phyloP scores from a whole-genome alignment of 1,140 invertebrate species.

The Batillaria attramentaria region DNA sequence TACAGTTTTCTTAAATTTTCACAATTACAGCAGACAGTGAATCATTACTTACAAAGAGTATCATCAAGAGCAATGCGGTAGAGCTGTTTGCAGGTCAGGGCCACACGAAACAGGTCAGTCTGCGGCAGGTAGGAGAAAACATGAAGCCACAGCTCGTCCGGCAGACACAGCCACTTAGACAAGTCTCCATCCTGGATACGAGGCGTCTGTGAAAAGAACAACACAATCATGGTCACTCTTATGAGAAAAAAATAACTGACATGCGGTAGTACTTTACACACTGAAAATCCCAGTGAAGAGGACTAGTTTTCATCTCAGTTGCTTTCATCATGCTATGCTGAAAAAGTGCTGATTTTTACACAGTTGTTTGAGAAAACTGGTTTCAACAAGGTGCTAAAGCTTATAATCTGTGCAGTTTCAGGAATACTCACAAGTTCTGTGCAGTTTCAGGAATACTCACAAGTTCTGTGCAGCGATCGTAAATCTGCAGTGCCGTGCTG shows the following conservation, averaged over 20 bases:
- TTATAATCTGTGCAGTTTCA: no score
- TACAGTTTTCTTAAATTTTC: no score
- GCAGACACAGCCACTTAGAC: constrained; percentile 64
- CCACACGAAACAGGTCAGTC: constrained; percentile 53
- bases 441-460: background rate
- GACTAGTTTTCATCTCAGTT: no score
- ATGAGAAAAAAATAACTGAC: no score
- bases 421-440: no score
- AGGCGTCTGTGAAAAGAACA: constrained; percentile 59
- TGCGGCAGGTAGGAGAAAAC: constrained; percentile 62
- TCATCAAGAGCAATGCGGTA: constrained; percentile 64
- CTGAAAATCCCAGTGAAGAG: no score
- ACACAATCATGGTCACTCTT: no score
- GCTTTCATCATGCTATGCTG: no score
- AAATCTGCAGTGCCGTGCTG: background rate
- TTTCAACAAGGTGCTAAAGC: no score
- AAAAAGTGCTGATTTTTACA: no score
- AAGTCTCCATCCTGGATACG: constrained; percentile 56
- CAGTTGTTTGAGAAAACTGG: no score
- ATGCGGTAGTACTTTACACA: background rate
- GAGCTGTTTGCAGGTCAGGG: constrained; percentile 59
- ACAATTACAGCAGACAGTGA: background rate
- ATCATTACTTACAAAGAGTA: constrained; percentile 61
- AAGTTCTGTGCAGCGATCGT: background rate
- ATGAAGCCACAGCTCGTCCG: constrained; percentile 67